These are phyloP conservation scores for Eulemur rubriventer DNA, from an alignment of 2,797 vertebrate species.

Conservation along the genomic window DNA sequence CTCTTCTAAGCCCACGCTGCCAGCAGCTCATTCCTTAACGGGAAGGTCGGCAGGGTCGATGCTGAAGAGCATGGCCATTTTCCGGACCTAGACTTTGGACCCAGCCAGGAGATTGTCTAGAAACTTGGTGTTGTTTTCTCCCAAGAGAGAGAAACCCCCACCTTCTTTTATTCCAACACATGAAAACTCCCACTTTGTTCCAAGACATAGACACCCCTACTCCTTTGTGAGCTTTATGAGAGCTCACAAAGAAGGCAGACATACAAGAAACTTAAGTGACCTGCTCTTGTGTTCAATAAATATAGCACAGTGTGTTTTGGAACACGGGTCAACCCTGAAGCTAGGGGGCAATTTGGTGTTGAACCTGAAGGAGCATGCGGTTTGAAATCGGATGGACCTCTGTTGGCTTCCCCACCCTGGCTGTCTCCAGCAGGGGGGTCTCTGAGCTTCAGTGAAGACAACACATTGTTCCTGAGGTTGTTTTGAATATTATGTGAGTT, in stretches of 20 bases:
- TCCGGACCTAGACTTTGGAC: background rate
- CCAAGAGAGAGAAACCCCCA: background rate
- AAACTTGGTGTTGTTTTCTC: background rate
- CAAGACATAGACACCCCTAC: background rate
- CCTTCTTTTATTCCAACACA: background rate
- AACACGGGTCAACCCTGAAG: background rate
- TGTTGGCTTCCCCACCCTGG: background rate
- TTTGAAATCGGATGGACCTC: too few species aligned
- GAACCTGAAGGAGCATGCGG: background rate
- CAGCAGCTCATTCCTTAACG: background rate
- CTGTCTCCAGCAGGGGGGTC: background rate
- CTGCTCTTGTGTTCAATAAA: background rate
- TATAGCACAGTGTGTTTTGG: background rate
- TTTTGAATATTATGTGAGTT: background rate
- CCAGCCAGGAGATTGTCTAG: background rate
- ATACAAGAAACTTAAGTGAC: background rate
- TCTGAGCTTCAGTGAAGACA: background rate
- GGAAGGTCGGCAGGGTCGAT: background rate
- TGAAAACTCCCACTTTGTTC: background rate
- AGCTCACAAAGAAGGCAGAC: background rate
- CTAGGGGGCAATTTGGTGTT: background rate
- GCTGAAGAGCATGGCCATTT: background rate
- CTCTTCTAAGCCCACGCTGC: background rate
- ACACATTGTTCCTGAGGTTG: accelerated
- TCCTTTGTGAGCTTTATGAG: background rate